Evolutionary conservation across 2,113 vertebrate genomes (phyloP).

Genomic region (Herpailurus yagouaroundi): DNA sequence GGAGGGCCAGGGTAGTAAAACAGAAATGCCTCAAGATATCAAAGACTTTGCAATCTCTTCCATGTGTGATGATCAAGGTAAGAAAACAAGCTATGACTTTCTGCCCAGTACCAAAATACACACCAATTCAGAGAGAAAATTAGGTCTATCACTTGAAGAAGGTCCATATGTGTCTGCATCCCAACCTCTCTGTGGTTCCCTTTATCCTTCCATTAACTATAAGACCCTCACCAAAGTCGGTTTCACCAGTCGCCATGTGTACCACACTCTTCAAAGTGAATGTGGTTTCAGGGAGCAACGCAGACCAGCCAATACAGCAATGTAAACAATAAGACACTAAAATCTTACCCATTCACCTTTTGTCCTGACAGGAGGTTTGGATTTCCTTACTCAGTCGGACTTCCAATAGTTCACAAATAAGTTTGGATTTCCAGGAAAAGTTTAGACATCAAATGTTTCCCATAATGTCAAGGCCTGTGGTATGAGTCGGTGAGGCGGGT

Average conservation of each 20-base stretch:
- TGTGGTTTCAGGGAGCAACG: neutral
- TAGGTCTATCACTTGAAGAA: neutral
- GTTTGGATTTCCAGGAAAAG: conserved; percentile 3
- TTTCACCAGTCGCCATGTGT: neutral
- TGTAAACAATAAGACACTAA: neutral
- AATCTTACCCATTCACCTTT: neutral
- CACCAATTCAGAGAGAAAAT: neutral
- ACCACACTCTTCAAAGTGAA: neutral
- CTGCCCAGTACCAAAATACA: neutral
- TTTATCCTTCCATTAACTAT: neutral
- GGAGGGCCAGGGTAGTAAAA: neutral
- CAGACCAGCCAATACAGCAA: neutral
- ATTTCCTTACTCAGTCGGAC: neutral
- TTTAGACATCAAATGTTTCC: neutral
- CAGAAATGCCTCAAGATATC: neutral
- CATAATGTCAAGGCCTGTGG: neutral
- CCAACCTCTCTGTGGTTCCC: neutral
- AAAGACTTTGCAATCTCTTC: neutral
- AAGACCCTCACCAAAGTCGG: neutral
- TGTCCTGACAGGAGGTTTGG: neutral
- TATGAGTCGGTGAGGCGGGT: neutral
- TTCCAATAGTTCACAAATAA: neutral
- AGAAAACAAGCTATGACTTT: neutral
- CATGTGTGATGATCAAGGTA: neutral
- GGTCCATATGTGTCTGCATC: neutral